Evolutionary conservation across 1,140 invertebrate genomes (phyloP), one percentile per base, ranked within the genome.

Genomic region (Atopsyche davidsoni): DNA sequence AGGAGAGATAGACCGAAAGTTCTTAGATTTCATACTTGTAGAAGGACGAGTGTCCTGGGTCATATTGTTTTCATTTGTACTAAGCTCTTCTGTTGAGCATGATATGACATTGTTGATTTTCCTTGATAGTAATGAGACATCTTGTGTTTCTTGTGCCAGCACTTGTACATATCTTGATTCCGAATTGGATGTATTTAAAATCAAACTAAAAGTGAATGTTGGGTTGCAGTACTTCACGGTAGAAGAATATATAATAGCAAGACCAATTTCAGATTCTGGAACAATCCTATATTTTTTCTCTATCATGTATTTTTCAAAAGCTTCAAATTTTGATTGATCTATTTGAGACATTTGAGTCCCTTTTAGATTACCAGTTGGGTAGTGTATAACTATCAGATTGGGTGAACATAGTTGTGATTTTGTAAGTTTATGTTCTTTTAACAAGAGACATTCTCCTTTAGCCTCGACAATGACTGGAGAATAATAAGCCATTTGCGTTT

Each of bases 161-260:
- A 58, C 44, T 7, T 24, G 13, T 9, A 24, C 11, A 4, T 19
- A 3, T 24, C 25, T 24, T 18, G 17, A n/a, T 18, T 2, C 34
- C 3, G n/a, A 31, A n/a, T 41, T 23, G 21, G 39, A 9, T 35
- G 22, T 2, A 17, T n/a, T 44, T 9, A 71, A 59, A 63, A 68
- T 65, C 14, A 63, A 64, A 9, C 66, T 47, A 22, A 74, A 67
- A 52, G 67, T 72, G 48, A 74, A 77, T 14, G 61, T 55, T 7
- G 82, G 80, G 68, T 86, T 86, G 59, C 83, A 86, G 56, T 81
- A 79, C 56, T 77, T 78, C 34, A 75, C 69, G 22, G 66, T 71
- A 1, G 79, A 82, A 61, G 76, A 78, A 53, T 79, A 76, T 10
- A 85, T 60, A 49, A 83, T 74, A 14, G 82, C 80, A 32, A 82